Conservation (phyloP, 2,797 vertebrate species). For the Amphiprion clarkii region DNA sequence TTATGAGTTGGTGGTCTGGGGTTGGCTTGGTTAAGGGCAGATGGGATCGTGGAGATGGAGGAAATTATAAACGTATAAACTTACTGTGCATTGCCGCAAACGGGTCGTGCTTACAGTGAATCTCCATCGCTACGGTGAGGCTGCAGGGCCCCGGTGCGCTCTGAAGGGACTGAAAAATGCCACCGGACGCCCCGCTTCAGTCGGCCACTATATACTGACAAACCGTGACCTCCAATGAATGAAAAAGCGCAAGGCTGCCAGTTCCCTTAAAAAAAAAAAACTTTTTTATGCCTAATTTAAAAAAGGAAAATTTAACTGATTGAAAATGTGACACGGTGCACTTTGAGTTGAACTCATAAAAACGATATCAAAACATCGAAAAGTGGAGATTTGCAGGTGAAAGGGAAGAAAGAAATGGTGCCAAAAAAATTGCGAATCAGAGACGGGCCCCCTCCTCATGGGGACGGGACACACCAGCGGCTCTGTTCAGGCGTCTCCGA, state of each 20-base stretch:
- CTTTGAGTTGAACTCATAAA: not conserved
- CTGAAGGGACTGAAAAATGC: constrained; percentile 46
- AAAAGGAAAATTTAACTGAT: not conserved
- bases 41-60: constrained; percentile 48
- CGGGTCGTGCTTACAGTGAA: constrained; percentile 99
- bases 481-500: constrained; percentile 65
- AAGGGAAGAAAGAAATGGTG: constrained; percentile 17
- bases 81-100: constrained; percentile 99
- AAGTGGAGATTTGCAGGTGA: constrained; percentile 4
- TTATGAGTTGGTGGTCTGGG: constrained; percentile 1
- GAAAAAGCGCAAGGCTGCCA: constrained; percentile 1
- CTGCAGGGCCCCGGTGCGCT: constrained; percentile 56
- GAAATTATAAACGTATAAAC: constrained; percentile 72
- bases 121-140: constrained; percentile 91
- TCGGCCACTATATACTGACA: constrained; percentile 30
- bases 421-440: constrained; percentile 43
- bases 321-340: not conserved
- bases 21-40: constrained; percentile 9
- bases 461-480: constrained; percentile 59
- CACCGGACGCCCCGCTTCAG: constrained; percentile 58
- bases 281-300: constrained; percentile 8
- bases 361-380: constrained; percentile 21
- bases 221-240: constrained; percentile 53
- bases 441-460: constrained; percentile 63
- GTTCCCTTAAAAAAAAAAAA: constrained; percentile 35